Conservation (phyloP, 2,888 invertebrate genomes). For the Melipona beecheii region DNA sequence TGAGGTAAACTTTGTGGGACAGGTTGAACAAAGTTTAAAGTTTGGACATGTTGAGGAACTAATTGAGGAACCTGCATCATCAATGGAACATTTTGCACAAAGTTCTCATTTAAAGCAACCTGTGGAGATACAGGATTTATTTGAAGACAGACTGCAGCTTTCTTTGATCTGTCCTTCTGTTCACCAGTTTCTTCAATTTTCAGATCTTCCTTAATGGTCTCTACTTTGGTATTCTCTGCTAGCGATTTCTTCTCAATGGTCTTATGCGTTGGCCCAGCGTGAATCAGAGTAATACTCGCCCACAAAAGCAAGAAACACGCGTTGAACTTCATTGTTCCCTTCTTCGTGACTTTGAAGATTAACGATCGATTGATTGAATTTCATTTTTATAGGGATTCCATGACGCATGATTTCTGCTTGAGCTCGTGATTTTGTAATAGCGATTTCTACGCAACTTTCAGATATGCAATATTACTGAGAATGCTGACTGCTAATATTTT, state of each 20-base stretch:
- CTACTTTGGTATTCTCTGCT: conserved; percentile 15
- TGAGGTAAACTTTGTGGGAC: neutral
- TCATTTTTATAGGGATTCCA: conserved; percentile 43
- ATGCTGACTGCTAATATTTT: conserved; percentile 14
- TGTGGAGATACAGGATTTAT: conserved; percentile 26
- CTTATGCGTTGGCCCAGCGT: conserved; percentile 22
- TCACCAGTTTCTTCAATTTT: conserved; percentile 38
- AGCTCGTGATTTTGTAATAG: conserved; percentile 21
- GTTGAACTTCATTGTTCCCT: conserved; percentile 33
- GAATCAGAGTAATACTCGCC: conserved; percentile 8
- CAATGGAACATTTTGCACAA: neutral
- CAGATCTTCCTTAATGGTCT: neutral
- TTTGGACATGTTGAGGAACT: conserved; percentile 24
- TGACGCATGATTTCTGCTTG: neutral
- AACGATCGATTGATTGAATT: conserved; percentile 4
- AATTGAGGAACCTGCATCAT: conserved; percentile 4
- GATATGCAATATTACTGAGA: conserved; percentile 4
- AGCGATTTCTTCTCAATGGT: conserved; percentile 32
- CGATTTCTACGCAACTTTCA: neutral
- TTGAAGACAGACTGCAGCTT: conserved; percentile 36
- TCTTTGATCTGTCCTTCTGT: conserved; percentile 46
- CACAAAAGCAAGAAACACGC: conserved; percentile 8
- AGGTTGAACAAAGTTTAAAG: conserved; percentile 27
- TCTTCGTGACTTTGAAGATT: conserved; percentile 20
- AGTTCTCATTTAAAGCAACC: neutral